Evolutionary conservation across 1,140 invertebrate genomes (phyloP).

Genomic region (Melanaphis sacchari): DNA sequence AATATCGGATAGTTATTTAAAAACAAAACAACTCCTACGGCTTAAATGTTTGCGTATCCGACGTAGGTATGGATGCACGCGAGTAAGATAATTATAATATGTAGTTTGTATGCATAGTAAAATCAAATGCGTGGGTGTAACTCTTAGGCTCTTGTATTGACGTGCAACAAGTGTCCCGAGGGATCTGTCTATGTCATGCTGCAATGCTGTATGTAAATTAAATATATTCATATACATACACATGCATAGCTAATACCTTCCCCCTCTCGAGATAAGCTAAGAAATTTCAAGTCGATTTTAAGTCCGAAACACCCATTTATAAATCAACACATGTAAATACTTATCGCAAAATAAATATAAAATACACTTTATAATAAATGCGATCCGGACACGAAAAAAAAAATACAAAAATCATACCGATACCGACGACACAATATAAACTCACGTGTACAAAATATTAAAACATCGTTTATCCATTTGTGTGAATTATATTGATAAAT

Average conservation of each 20-base stretch:
- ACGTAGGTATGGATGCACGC: not conserved
- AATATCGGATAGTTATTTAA: not conserved
- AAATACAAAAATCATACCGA: not conserved
- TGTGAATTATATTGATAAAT: too few species aligned
- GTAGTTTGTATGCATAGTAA: not conserved
- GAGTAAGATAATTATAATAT: not conserved
- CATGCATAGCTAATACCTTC: not conserved
- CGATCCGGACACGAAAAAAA: not conserved
- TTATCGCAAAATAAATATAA: not conserved
- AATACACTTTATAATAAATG: not conserved
- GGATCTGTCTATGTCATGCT: not conserved
- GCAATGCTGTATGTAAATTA: too few species aligned
- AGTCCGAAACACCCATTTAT: not conserved
- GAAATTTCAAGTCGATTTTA: not conserved
- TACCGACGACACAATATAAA: not conserved
- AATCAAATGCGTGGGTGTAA: not conserved
- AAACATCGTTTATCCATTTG: not conserved
- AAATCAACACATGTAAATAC: not conserved
- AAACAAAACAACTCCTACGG: conserved; percentile 7
- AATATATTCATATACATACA: too few species aligned
- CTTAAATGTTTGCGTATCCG: not conserved
- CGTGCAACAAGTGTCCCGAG: not conserved
- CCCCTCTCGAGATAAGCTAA: not conserved
- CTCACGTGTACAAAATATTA: not conserved
- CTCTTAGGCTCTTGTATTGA: not conserved